phyloP scores from a whole-genome alignment of 2,113 vertebrate species.

The Mola mola region DNA sequence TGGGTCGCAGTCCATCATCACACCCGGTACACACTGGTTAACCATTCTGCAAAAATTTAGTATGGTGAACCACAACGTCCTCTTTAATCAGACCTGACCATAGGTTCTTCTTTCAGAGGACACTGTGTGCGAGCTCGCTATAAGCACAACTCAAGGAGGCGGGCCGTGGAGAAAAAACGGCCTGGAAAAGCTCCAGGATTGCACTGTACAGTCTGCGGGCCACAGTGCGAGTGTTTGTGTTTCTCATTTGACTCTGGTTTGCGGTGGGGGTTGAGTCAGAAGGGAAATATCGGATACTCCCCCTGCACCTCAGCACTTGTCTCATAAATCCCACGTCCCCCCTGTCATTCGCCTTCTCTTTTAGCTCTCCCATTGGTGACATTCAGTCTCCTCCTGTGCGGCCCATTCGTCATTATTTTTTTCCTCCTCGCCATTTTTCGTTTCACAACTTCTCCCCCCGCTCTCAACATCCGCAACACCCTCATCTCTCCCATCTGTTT shows the following conservation, averaged over 20 bases:
- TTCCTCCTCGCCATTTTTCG: slow-evolving; percentile 18
- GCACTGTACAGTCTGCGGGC: slow-evolving; percentile 35
- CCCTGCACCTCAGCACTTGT: slow-evolving; percentile 23
- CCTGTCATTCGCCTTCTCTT: slow-evolving; percentile 31
- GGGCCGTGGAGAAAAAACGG: slow-evolving; percentile 8
- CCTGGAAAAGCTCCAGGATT: slow-evolving; percentile 45
- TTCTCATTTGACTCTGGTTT: slow-evolving; percentile 67
- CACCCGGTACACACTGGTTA: background rate
- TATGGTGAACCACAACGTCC: slow-evolving; percentile 53
- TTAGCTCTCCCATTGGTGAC: slow-evolving; percentile 39
- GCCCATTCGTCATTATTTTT: slow-evolving; percentile 21
- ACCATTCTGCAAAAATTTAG: slow-evolving; percentile 19
- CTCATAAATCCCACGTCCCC: slow-evolving; percentile 53
- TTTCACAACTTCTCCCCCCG: slow-evolving; percentile 11
- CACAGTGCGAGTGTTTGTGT: slow-evolving; percentile 61
- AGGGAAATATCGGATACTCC: slow-evolving; percentile 51
- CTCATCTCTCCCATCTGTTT: slow-evolving; percentile 1
- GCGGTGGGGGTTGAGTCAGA: slow-evolving; percentile 47
- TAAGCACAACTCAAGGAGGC: slow-evolving; percentile 20
- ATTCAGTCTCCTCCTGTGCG: slow-evolving; percentile 23
- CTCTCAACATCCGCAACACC: slow-evolving; percentile 19
- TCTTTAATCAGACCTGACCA: slow-evolving; percentile 39
- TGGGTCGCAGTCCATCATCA: slow-evolving; percentile 28
- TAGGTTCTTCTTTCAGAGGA: slow-evolving; percentile 33
- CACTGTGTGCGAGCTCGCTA: slow-evolving; percentile 28